Evolutionary conservation across 2,888 invertebrate genomes (phyloP), one percentile per base, ranked within the genome.

Genomic region (Drosophila formosana): DNA sequence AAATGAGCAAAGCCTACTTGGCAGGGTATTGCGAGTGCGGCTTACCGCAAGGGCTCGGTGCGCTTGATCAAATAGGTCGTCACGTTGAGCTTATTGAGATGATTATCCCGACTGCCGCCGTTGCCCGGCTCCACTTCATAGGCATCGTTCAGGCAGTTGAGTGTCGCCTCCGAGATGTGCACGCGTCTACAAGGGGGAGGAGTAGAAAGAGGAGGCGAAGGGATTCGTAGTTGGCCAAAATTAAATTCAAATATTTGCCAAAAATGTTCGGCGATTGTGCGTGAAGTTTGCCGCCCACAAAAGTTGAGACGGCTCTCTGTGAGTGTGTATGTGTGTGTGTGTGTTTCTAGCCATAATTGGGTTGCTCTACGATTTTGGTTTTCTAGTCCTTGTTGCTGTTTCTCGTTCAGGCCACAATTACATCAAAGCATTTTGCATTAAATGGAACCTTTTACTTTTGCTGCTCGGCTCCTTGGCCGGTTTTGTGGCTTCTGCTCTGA

Each of bases 91-190:
- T 98, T 97, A 83, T 96, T 95, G 37, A 99, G 93, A 93, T 97
- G 98, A 62, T 95, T 93, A 92, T 98, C 96, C 53, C 98, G 94
- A 18, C 95, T 95, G 32, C 95, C 96, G 0, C 98, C 99, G 81
- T 96, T 95, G 0, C 99, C 99, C 0, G 97, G 96, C 90, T 99
- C 99, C 63, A 99, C 97, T 86, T 98, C 98, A 91, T 98, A 99
- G 8, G 96, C 96, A 7, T 96, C 96, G 86, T 96, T 95, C 70
- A 99, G 93, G 89, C 96, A 98, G 67, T 95, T 95, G 37, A 96
- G 93, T 0, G 99, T 98, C 5, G 97, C 96, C 81, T 96, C 95
- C 0, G 99, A 99, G 89, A 99, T 98, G 92, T 99, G 99, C 2
- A 99, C 98, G 60, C 98, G 96, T 7, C 98, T 98, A 3, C 61